These are phyloP conservation scores for Hemithea aestivaria DNA, from an alignment of 2,888 invertebrate species.

Conservation along the genomic window DNA sequence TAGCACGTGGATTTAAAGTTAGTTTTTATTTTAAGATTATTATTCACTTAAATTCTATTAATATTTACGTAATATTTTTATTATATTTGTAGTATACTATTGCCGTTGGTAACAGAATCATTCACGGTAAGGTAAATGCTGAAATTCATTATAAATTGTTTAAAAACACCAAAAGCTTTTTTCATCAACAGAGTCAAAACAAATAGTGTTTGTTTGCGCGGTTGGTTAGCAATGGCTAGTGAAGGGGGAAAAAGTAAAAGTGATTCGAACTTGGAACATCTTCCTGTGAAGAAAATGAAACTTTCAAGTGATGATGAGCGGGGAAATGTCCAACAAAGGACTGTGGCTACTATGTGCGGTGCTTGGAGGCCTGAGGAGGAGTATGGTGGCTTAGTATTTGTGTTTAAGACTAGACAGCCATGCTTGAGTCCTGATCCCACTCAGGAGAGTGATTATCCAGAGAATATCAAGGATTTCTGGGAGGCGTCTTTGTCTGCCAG, in stretches of 20 bases:
- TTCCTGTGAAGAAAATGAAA: slow-evolving; percentile 56
- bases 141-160: slow-evolving; percentile 27
- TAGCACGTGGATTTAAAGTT: slow-evolving; percentile 9
- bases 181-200: slow-evolving; percentile 8
- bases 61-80: neutral
- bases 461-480: slow-evolving; percentile 74
- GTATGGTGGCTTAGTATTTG: slow-evolving; percentile 67
- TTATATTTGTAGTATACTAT: neutral
- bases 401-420: slow-evolving; percentile 54
- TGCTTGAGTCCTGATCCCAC: slow-evolving; percentile 68
- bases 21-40: neutral
- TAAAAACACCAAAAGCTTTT: slow-evolving; percentile 23
- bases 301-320: slow-evolving; percentile 26
- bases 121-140: slow-evolving; percentile 30
- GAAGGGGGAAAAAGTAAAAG: slow-evolving; percentile 40
- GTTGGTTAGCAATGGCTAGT: slow-evolving; percentile 41
- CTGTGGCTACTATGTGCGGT: slow-evolving; percentile 74
- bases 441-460: slow-evolving; percentile 61
- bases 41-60: neutral
- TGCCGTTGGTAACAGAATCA: neutral
- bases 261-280: slow-evolving; percentile 39
- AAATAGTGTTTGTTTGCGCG: slow-evolving; percentile 11
- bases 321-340: slow-evolving; percentile 39
- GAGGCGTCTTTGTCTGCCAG: slow-evolving; percentile 44
- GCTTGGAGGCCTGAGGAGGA: slow-evolving; percentile 71